These are phyloP conservation scores for Axinella damicornis DNA, from an alignment of 37 sponge, comb jelly and placozoan species.

Conservation along the genomic window DNA sequence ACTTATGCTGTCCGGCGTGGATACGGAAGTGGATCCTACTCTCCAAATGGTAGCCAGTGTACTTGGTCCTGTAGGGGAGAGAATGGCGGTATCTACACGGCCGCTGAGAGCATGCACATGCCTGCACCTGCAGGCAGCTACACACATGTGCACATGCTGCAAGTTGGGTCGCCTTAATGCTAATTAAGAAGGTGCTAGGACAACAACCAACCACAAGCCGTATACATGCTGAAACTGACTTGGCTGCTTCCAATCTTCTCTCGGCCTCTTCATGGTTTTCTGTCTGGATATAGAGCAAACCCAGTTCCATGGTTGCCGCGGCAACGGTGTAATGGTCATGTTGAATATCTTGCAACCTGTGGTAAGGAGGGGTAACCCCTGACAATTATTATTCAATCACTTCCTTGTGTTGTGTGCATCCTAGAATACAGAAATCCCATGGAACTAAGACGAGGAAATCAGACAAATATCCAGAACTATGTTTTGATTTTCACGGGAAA, in stretches of 20 bases:
- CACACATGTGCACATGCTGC: not conserved
- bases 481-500: too few relatives aligned
- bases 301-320: conserved; percentile 76
- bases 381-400: not conserved
- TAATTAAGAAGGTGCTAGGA: too few relatives aligned
- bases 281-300: conserved; percentile 61
- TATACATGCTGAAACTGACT: conserved; percentile 31
- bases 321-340: conserved; percentile 68
- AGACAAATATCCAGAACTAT: too few relatives aligned
- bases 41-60: conserved; percentile 79
- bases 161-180: too few relatives aligned
- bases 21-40: conserved; percentile 73
- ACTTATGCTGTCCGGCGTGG: conserved; percentile 52
- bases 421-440: too few relatives aligned
- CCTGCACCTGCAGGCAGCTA: not conserved
- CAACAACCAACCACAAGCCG: too few relatives aligned
- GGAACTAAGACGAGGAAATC: too few relatives aligned
- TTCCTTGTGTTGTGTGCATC: too few relatives aligned
- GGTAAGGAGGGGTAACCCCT: not conserved
- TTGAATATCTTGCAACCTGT: conserved; percentile 44
- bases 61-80: conserved; percentile 47
- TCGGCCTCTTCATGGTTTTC: conserved; percentile 54
- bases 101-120: too few relatives aligned
- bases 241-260: conserved; percentile 54
- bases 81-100: not conserved